phyloP scores from a whole-genome alignment of 2,888 invertebrate genomes.

The Lycaena phlaeas region DNA sequence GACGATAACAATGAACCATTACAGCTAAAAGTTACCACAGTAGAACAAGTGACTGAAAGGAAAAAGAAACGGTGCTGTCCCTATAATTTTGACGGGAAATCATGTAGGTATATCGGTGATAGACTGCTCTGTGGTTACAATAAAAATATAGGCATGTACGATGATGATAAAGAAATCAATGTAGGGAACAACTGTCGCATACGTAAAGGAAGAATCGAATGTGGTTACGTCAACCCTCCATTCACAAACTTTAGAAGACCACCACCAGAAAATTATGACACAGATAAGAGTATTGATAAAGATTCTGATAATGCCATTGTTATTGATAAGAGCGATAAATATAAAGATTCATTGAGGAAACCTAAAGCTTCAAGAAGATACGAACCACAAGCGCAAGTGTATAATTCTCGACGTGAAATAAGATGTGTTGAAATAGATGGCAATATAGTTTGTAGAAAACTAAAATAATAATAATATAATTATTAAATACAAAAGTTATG shows the following conservation, averaged over 20 bases:
- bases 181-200: slow-evolving; percentile 41
- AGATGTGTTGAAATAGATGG: slow-evolving; percentile 34
- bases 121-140: slow-evolving; percentile 49
- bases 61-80: slow-evolving; percentile 43
- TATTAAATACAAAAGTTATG: too few relatives aligned
- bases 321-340: neutral
- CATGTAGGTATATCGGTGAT: slow-evolving; percentile 41
- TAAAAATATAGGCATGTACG: slow-evolving; percentile 33
- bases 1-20: neutral
- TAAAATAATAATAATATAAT: neutral
- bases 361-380: slow-evolving; percentile 4
- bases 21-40: too few relatives aligned
- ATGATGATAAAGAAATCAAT: slow-evolving; percentile 18
- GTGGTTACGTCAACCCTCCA: slow-evolving; percentile 43
- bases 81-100: slow-evolving; percentile 40
- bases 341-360: slow-evolving; percentile 4
- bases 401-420: slow-evolving; percentile 16
- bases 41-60: slow-evolving; percentile 14
- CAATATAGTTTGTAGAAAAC: slow-evolving; percentile 33
- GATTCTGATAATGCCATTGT: slow-evolving; percentile 5
- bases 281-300: slow-evolving; percentile 1
- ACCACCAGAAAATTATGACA: slow-evolving; percentile 17
- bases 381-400: neutral
- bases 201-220: slow-evolving; percentile 45
- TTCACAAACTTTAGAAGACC: slow-evolving; percentile 32